Evolutionary conservation across 92 coral and sea anemone species (phyloP).

Genomic region (Muricea muricata): DNA sequence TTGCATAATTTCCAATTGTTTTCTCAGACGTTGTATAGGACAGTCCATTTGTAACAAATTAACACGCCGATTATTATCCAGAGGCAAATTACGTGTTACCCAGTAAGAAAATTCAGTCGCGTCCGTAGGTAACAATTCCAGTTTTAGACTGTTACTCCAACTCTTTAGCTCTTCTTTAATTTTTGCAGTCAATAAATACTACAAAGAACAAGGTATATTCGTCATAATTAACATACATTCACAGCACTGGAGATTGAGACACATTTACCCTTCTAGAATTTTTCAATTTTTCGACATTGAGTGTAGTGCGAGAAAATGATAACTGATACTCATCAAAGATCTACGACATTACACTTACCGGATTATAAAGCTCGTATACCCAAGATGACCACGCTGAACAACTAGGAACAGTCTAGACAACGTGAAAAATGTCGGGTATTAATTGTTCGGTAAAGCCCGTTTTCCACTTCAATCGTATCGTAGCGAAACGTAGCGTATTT

Average conservation of each 20-base stretch:
- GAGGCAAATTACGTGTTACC: conserved; percentile 95
- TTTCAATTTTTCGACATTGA: too few relatives aligned
- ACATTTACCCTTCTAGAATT: too few relatives aligned
- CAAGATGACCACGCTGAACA: conserved; percentile 93
- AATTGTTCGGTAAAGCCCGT: neutral
- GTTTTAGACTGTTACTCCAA: conserved; percentile 85
- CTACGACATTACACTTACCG: too few relatives aligned
- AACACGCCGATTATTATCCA: conserved; percentile 82
- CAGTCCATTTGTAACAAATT: conserved; percentile 79
- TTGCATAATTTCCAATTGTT: conserved; percentile 87
- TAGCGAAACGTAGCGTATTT: too few relatives aligned
- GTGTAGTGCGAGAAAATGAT: too few relatives aligned
- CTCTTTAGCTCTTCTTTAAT: conserved; percentile 82
- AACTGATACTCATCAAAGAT: too few relatives aligned
- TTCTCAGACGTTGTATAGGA: conserved; percentile 85
- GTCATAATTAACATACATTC: too few relatives aligned
- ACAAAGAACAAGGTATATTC: too few relatives aligned
- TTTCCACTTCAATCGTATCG: too few relatives aligned
- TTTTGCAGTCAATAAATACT: conserved; percentile 78
- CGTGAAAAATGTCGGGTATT: neutral
- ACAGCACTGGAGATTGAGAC: too few relatives aligned
- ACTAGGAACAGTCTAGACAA: conserved; percentile 73
- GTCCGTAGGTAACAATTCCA: conserved; percentile 81
- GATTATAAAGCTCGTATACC: conserved; percentile 92
- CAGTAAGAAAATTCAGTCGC: conserved; percentile 93